Evolutionary conservation across 2,888 invertebrate genomes (phyloP).

Genomic region (Hydrotaea diabolus): DNA sequence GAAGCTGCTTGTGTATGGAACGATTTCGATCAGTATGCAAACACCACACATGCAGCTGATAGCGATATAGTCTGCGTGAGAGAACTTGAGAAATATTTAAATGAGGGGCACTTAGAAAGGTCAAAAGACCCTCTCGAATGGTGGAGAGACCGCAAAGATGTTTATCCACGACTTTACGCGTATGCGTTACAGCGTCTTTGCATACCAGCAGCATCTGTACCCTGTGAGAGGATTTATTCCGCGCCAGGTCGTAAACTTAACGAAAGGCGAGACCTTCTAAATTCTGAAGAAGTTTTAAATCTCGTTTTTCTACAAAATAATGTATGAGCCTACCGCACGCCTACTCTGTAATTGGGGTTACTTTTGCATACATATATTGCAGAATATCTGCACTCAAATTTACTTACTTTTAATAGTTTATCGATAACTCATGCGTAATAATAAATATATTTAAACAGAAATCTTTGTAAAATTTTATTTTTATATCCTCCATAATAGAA

Average conservation of each 20-base stretch:
- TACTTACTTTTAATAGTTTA: no score
- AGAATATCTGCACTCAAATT: no score
- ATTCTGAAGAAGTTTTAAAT: conserved; percentile 21
- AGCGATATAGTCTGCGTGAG: conserved; percentile 1
- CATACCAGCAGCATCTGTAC: conserved; percentile 51
- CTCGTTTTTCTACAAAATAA: conserved; percentile 42
- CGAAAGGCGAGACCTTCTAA: conserved; percentile 10
- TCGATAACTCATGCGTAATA: no score
- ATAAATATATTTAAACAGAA: no score
- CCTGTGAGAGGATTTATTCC: conserved; percentile 50
- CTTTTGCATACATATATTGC: no score
- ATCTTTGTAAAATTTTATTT: no score
- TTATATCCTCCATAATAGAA: no score
- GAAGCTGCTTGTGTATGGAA: conserved; percentile 15
- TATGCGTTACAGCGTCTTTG: conserved; percentile 35
- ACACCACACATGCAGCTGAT: not conserved
- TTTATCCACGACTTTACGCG: conserved; percentile 47
- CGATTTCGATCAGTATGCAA: conserved; percentile 34
- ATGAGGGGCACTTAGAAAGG: conserved; percentile 30
- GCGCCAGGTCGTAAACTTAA: conserved; percentile 18
- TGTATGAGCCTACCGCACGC: no score
- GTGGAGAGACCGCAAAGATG: conserved; percentile 46
- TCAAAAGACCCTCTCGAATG: conserved; percentile 42
- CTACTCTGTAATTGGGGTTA: no score
- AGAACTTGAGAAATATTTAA: conserved; percentile 50